Conservation (phyloP, 2,797 vertebrate genomes). For the Eurystomus glaucurus region DNA sequence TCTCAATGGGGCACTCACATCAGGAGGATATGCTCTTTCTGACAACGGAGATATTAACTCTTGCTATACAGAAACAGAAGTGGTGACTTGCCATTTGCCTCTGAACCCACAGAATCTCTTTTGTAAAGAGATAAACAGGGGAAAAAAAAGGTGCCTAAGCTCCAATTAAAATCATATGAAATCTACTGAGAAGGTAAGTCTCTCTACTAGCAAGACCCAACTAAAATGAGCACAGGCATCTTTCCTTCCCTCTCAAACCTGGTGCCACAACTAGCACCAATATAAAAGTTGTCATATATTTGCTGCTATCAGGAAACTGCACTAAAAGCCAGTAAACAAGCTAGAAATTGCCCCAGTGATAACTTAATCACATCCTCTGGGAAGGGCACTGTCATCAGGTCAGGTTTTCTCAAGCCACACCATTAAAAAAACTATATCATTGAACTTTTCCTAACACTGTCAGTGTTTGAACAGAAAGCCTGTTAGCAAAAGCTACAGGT, state of each 20-base stretch:
- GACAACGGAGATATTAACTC: neutral
- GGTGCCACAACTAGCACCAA: neutral
- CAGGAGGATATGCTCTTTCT: neutral
- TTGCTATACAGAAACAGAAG: neutral
- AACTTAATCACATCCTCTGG: neutral
- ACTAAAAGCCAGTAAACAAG: neutral
- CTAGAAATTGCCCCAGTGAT: neutral
- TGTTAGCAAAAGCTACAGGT: neutral
- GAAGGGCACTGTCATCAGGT: neutral
- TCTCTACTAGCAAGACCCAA: neutral
- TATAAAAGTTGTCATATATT: neutral
- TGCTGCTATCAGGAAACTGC: neutral
- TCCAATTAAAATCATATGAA: neutral
- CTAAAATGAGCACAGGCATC: neutral
- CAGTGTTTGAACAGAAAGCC: neutral
- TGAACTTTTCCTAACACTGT: neutral
- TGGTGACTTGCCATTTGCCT: neutral
- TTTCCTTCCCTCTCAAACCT: neutral
- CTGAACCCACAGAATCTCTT: neutral
- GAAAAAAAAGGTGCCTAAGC: fast-evolving
- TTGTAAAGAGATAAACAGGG: neutral
- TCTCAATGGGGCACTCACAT: neutral
- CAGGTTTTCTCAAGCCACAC: neutral
- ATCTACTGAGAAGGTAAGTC: neutral
- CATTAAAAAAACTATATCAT: neutral